Conservation (phyloP, 2,797 vertebrate genomes). For the Acanthurus lineatus region DNA sequence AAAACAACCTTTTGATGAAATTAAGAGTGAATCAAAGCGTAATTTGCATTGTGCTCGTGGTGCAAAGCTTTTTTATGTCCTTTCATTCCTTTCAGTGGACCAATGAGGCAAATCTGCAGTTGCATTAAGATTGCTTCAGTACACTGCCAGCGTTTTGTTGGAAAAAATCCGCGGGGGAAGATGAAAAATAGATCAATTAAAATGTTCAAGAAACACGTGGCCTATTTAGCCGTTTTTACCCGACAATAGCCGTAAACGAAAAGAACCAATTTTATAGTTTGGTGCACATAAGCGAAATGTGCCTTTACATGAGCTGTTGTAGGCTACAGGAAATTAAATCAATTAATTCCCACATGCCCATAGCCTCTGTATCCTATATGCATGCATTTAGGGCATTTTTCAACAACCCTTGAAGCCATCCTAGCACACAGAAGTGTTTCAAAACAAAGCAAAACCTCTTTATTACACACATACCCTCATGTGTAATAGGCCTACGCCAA, state of each 20-base stretch:
- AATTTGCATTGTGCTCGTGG: slow-evolving; percentile 85
- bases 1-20: slow-evolving; percentile 95
- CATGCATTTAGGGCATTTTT: slow-evolving; percentile 45
- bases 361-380: slow-evolving; percentile 28
- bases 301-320: slow-evolving; percentile 50
- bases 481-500: slow-evolving; percentile 49
- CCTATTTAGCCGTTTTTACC: slow-evolving; percentile 55
- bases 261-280: slow-evolving; percentile 52
- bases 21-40: slow-evolving; percentile 98
- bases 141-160: slow-evolving; percentile 58
- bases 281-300: slow-evolving; percentile 38
- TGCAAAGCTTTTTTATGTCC: slow-evolving; percentile 53
- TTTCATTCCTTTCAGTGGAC: slow-evolving; percentile 55
- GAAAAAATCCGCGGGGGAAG: slow-evolving; percentile 51
- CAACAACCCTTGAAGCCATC: slow-evolving; percentile 53
- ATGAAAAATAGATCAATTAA: slow-evolving; percentile 81
- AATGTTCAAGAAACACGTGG: slow-evolving; percentile 71
- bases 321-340: slow-evolving; percentile 48
- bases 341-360: slow-evolving; percentile 58
- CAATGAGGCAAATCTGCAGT: slow-evolving; percentile 63
- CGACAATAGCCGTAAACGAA: slow-evolving; percentile 64
- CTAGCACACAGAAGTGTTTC: slow-evolving; percentile 45
- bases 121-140: slow-evolving; percentile 43
- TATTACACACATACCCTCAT: slow-evolving; percentile 53
- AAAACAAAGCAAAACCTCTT: slow-evolving; percentile 59